phyloP scores from a whole-genome alignment of 2,797 vertebrate species.

The Hybognathus amarus region DNA sequence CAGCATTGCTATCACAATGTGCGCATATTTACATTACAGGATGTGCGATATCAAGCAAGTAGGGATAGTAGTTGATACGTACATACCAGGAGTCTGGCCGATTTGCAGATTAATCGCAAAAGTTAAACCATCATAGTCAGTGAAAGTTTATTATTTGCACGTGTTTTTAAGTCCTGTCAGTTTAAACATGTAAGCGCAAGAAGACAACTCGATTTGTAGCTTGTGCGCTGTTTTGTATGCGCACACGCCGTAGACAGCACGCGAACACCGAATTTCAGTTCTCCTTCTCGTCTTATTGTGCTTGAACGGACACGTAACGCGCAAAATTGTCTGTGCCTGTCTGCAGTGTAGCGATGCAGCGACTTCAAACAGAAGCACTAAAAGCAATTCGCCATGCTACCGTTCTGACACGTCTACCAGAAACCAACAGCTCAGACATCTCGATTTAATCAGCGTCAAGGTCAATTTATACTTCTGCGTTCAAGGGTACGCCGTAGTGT shows the following conservation, averaged over 20 bases:
- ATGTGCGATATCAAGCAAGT: not conserved
- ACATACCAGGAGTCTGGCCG: too few relatives aligned
- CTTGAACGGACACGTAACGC: not conserved
- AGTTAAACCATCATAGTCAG: not conserved
- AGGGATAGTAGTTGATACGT: too few relatives aligned
- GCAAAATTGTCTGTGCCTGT: not conserved
- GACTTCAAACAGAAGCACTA: not conserved
- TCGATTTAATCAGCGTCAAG: not conserved
- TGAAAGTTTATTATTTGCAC: not conserved
- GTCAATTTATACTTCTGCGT: too few relatives aligned
- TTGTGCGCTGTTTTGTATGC: too few relatives aligned
- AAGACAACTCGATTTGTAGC: not conserved
- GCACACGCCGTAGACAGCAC: not conserved
- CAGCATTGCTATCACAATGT: not conserved
- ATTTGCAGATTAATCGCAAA: not conserved
- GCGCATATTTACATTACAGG: not conserved
- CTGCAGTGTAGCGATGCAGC: not conserved
- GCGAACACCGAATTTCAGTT: not conserved
- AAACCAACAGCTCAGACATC: not conserved
- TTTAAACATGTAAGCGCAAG: not conserved
- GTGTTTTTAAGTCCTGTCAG: not conserved
- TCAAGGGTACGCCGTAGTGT: too few relatives aligned
- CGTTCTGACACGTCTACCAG: not conserved
- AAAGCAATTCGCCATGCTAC: not conserved
- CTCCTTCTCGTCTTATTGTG: not conserved